These are phyloP conservation scores for Psylliodes chrysocephalus DNA, from an alignment of 2,888 invertebrate species.

Conservation along the genomic window DNA sequence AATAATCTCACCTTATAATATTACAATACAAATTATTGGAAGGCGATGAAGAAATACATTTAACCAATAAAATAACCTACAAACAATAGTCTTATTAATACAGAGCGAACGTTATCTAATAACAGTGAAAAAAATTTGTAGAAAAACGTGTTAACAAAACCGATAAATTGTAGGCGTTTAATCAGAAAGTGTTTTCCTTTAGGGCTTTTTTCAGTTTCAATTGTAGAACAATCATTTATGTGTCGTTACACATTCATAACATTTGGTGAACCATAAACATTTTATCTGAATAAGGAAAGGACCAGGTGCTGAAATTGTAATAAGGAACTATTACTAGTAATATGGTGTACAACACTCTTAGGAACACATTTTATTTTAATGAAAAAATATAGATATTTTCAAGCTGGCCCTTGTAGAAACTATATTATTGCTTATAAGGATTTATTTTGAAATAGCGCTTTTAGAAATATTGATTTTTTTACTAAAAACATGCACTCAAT, in stretches of 20 bases:
- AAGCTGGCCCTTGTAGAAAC: no score
- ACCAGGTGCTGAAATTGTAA: no score
- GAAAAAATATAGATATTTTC: no score
- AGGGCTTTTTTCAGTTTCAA: constrained; percentile 1
- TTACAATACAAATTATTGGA: constrained; percentile 9
- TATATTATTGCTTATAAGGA: constrained; percentile 1
- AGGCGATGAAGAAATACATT: not conserved
- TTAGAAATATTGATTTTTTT: constrained; percentile 16
- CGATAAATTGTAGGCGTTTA: constrained; percentile 5
- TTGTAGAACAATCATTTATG: no score
- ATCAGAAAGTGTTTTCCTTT: not conserved
- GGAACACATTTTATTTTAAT: no score
- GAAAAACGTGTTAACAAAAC: not conserved
- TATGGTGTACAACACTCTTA: no score
- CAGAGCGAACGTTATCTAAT: constrained; percentile 15
- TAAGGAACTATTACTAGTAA: no score
- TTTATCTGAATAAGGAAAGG: no score
- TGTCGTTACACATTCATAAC: no score
- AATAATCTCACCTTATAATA: constrained; percentile 7
- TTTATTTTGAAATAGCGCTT: constrained; percentile 20
- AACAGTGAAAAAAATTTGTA: not conserved
- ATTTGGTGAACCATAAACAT: no score
- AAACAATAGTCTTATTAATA: constrained; percentile 22
- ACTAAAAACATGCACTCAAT: constrained; percentile 3
- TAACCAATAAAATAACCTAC: constrained; percentile 3